Conservation (phyloP, 2,797 vertebrate genomes). For the Sciurus vulgaris region DNA sequence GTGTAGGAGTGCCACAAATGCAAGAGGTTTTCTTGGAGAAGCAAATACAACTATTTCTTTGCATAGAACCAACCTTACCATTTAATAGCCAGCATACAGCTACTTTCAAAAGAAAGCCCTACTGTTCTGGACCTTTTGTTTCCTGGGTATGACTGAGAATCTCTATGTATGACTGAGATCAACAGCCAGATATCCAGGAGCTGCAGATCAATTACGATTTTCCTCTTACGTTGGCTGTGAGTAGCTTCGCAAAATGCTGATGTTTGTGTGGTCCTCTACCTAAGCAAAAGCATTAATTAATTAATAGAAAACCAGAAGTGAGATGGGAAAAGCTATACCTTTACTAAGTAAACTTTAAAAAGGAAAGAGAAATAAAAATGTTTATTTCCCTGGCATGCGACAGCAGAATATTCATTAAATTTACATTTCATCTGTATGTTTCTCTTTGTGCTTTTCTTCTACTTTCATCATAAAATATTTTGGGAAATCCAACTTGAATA, state of each 20-base stretch:
- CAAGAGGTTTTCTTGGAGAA: constrained; percentile 46
- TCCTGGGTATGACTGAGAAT: constrained; percentile 70
- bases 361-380: constrained; percentile 24
- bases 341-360: constrained; percentile 37
- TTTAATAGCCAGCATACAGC: constrained; percentile 65
- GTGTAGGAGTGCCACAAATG: background rate
- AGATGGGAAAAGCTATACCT: background rate
- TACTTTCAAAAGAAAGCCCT: constrained; percentile 80
- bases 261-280: constrained; percentile 46
- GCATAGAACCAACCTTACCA: constrained; percentile 65
- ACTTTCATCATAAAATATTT: constrained; percentile 66
- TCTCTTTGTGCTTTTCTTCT: background rate
- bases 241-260: constrained; percentile 50
- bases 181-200: constrained; percentile 71
- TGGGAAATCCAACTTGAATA: constrained; percentile 50
- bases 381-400: background rate
- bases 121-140: constrained; percentile 72
- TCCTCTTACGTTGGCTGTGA: constrained; percentile 54
- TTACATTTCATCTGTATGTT: constrained; percentile 39
- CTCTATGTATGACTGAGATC: constrained; percentile 78
- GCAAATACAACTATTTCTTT: constrained; percentile 70
- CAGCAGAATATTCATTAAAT: constrained; percentile 21
- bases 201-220: constrained; percentile 65
- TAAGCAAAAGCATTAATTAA: constrained; percentile 37
- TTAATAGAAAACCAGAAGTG: constrained; percentile 15